Evolutionary conservation across 2,888 invertebrate genomes (phyloP), one percentile per base, ranked within the genome.

Genomic region (Diaprepes abbreviatus): DNA sequence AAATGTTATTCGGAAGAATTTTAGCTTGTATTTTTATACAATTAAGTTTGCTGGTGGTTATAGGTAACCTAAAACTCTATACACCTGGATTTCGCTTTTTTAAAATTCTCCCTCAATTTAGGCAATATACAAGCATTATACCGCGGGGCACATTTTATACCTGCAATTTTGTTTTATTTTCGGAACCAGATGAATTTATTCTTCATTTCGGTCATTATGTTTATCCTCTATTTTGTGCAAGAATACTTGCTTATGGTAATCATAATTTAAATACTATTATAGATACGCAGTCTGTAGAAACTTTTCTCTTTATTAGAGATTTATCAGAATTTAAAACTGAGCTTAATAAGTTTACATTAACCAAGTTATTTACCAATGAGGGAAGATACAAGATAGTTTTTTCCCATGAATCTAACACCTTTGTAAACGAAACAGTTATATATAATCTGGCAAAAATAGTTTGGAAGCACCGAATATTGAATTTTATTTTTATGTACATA

Each of bases 401-500:
- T 10, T n/a, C 12, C 5, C 12, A 1, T 19, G 6, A 10, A 9
- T 10, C 3, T 45, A 24, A 1, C 12, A 6, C 14, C 14, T 3
- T 4, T 24, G 24, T 24, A 24, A 21, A 43, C 19, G n/a, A n/a
- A 31, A 9, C 28, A 21, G 1, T 17, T 43, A n/a, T 50, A 12
- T 6, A 40, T 31, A 12, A 33, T 12, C 31, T 64, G 6, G 63
- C 43, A 14, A 31, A 38, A 19, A 5, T 33, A 9, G 54, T 64
- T 19, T 64, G 63, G 63, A 4, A 16, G 3, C 3, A 19, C 12
- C 24, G 31, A 17, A 17, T 64, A 3, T 4, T 64, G 1, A 21
- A 40, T 40, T 64, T 54, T 31, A 43, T 54, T 12, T 38, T 64
- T 10, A 12, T 52, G 5, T 54, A 40, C 19, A 9, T 28, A 3